Evolutionary conservation across 35 echinoderm and acorn worm species (phyloP).

Genomic region (Ophiothrix spiculata): DNA sequence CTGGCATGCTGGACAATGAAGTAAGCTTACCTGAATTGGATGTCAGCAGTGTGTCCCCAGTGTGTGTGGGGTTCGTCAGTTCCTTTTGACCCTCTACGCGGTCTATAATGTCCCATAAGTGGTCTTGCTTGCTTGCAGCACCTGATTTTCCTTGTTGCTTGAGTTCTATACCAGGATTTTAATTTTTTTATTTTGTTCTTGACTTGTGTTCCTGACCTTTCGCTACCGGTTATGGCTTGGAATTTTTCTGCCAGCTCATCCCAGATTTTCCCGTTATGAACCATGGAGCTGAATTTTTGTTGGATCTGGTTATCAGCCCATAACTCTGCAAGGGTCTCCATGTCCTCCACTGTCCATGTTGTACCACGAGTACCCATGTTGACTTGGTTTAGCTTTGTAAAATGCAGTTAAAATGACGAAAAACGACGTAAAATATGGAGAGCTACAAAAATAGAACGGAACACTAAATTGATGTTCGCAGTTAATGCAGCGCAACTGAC

Average conservation of each 20-base stretch:
- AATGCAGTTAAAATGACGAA: too few species aligned
- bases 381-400: too few species aligned
- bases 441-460: too few species aligned
- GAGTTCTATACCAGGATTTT: neutral
- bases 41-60: too few species aligned
- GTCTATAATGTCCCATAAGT: neutral
- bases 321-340: too few species aligned
- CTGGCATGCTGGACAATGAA: too few species aligned
- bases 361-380: too few species aligned
- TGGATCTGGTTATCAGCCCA: neutral
- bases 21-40: too few species aligned
- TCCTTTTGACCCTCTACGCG: neutral
- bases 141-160: conserved; percentile 12
- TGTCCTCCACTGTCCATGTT: too few species aligned
- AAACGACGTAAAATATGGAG: too few species aligned
- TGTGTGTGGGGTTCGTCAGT: conserved; percentile 1
- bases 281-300: neutral
- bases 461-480: too few species aligned
- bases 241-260: conserved; percentile 13
- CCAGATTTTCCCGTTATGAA: conserved; percentile 14
- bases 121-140: neutral
- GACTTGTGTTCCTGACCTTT: neutral
- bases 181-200: conserved; percentile 2
- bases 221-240: neutral
- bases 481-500: too few species aligned